These are phyloP conservation scores for Equus quagga DNA, from an alignment of 2,113 vertebrate species.

Conservation along the genomic window DNA sequence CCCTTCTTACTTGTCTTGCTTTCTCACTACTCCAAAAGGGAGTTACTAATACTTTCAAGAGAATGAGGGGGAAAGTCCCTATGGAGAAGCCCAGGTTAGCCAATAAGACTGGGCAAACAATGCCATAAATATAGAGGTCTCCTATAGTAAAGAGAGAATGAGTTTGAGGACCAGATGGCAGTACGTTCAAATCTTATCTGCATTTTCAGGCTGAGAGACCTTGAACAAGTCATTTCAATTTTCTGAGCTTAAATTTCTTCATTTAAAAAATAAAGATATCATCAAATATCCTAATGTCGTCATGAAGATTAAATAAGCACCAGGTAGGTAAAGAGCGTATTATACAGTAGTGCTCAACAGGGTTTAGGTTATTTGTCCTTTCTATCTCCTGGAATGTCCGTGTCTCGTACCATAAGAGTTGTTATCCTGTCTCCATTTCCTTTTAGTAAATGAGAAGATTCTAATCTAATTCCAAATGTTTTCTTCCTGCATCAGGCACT, in stretches of 20 bases:
- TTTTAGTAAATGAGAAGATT: slow-evolving; percentile 76
- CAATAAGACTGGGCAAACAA: not conserved
- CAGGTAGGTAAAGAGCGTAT: not conserved
- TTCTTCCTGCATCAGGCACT: slow-evolving; percentile 66
- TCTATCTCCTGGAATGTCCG: slow-evolving; percentile 62
- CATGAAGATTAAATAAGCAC: not conserved
- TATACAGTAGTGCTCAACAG: not conserved
- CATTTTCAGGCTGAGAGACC: not conserved
- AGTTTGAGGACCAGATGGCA: slow-evolving; percentile 1
- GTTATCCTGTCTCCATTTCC: slow-evolving; percentile 66
- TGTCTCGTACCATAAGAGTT: slow-evolving; percentile 63
- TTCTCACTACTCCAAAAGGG: slow-evolving; percentile 64
- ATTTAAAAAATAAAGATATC: not conserved
- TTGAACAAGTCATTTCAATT: not conserved
- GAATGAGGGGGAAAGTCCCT: not conserved
- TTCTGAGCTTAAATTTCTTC: not conserved
- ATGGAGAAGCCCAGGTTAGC: not conserved
- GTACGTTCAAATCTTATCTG: not conserved
- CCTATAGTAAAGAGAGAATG: not conserved
- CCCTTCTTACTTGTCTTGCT: not conserved
- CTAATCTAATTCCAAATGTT: slow-evolving; percentile 79
- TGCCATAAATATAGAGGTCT: slow-evolving; percentile 56
- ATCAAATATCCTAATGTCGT: not conserved
- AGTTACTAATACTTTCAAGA: slow-evolving; percentile 68
- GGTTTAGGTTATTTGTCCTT: not conserved